Base-by-base conservation (phyloP, 2,797 vertebrate species). In the Loriculus beryllinus region DNA sequence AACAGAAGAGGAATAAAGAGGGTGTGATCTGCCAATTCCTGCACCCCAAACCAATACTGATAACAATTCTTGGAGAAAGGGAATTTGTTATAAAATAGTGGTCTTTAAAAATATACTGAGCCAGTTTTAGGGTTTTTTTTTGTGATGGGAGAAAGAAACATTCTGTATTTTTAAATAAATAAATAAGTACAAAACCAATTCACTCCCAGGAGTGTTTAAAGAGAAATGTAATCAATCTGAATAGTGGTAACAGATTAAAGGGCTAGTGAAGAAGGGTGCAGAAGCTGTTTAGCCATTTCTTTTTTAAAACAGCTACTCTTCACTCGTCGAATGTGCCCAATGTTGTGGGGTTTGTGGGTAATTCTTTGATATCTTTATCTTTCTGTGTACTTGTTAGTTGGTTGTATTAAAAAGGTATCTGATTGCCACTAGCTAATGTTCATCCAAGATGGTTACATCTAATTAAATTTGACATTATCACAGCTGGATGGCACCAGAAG, bases 241-340 rank as follows among this genome's bases (percentile, higher is more conserved):
- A 29, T 80, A 84, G 62, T 45, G 14, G 89, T 81, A 96, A 88
- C 59, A 65, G 82, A 82, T 95, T 60, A 95, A 85, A 28, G 69
- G 92, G 86, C 92, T 69, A 78, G 63, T 89, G 85, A 91, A 26
- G 29, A 60, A 95, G 47, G 64, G 47, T 60, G 74, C 8, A 67
- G 90, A 74, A 13, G 9, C 45, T 82, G 67, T 88, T 92, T 70
- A 94, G 74, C 29, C 22, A 20, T 54, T 45, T 81, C 16, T 12
- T 47, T 47, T 60, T 94, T 71, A 91, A 96, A 90, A 51, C 33
- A 47, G 84, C 96, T 90, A 94, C 81, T 94, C 59, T 45, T 96
- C 47, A 79, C 9, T 47, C 8, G 88, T 87, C 81, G 87, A 82
- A 82, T 72, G 75, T 88, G 86, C 39, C 45, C 33, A n/a, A 2